Percentiles rank a stretch among this genome's conserved stretches.
These are phyloP conservation scores for Thaumatotibia leucotreta DNA, from an alignment of 1,140 invertebrate genomes.

Conservation along the genomic window DNA sequence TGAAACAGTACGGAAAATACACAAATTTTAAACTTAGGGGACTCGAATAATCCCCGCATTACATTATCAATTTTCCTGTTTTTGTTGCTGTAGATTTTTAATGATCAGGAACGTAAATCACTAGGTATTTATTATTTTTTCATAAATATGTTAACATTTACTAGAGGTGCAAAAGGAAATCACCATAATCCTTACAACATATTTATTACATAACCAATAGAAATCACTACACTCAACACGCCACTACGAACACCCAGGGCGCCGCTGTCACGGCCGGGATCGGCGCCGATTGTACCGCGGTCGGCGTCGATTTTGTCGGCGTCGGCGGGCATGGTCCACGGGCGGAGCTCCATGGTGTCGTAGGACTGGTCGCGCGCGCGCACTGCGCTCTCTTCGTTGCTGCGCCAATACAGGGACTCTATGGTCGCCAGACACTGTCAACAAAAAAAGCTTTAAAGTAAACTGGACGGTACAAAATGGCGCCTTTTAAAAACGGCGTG, in stretches of 20 bases:
- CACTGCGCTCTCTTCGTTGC: conserved; percentile 83
- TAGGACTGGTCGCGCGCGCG: conserved; percentile 72
- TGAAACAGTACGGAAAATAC: too few species aligned
- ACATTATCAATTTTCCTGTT: too few species aligned
- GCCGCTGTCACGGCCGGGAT: not conserved
- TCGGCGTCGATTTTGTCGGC: not conserved
- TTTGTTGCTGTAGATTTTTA: too few species aligned
- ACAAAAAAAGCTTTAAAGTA: not conserved
- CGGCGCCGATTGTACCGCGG: not conserved
- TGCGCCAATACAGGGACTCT: conserved; percentile 83
- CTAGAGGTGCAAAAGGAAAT: not conserved
- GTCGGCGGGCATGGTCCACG: conserved; percentile 80
- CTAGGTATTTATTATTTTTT: too few species aligned
- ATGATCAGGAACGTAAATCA: too few species aligned
- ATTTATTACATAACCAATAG: not conserved
- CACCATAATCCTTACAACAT: not conserved
- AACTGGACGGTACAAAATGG: too few species aligned
- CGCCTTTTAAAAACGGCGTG: too few species aligned
- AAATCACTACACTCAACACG: not conserved
- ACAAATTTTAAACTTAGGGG: too few species aligned
- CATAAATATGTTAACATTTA: too few species aligned
- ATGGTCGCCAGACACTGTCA: conserved; percentile 78
- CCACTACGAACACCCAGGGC: not conserved
- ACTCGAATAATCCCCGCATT: too few species aligned
- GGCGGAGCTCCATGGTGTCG: conserved; percentile 83